Evolutionary conservation across 2,888 invertebrate genomes (phyloP).

Genomic region (Hybos culiciformis): DNA sequence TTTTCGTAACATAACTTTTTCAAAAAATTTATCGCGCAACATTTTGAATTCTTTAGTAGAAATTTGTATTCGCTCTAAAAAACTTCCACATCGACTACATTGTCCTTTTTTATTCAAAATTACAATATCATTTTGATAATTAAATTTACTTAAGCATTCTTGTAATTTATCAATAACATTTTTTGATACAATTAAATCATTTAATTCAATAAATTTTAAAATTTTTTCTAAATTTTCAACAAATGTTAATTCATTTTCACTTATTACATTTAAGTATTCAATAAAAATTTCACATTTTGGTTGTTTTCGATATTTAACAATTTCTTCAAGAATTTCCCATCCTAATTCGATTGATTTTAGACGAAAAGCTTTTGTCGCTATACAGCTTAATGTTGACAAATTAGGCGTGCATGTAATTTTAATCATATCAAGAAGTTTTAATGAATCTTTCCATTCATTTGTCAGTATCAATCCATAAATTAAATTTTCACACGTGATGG

Average conservation of each 20-base stretch:
- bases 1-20: conserved; percentile 54
- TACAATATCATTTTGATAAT: conserved; percentile 3
- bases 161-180: conserved; percentile 27
- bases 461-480: conserved; percentile 50
- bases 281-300: conserved; percentile 39
- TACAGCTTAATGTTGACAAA: conserved; percentile 37
- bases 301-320: conserved; percentile 35
- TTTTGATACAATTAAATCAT: conserved; percentile 36
- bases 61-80: conserved; percentile 40
- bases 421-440: conserved; percentile 46
- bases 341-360: conserved; percentile 37
- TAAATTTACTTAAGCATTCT: conserved; percentile 13
- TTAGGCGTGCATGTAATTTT: conserved; percentile 38
- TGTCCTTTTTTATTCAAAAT: conserved; percentile 39
- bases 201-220: conserved; percentile 40
- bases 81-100: conserved; percentile 44
- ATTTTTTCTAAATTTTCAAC: conserved; percentile 41
- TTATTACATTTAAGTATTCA: conserved; percentile 40
- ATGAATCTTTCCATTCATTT: conserved; percentile 46
- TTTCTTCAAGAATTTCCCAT: conserved; percentile 45
- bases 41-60: conserved; percentile 46
- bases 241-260: conserved; percentile 28
- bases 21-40: conserved; percentile 47
- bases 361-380: conserved; percentile 45
- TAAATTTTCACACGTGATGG: conserved; percentile 43